Percentiles rank a stretch among this genome's conserved stretches.
These are phyloP conservation scores for Scaptomyza hsui DNA, from an alignment of 1,140 invertebrate genomes.

Conservation along the genomic window DNA sequence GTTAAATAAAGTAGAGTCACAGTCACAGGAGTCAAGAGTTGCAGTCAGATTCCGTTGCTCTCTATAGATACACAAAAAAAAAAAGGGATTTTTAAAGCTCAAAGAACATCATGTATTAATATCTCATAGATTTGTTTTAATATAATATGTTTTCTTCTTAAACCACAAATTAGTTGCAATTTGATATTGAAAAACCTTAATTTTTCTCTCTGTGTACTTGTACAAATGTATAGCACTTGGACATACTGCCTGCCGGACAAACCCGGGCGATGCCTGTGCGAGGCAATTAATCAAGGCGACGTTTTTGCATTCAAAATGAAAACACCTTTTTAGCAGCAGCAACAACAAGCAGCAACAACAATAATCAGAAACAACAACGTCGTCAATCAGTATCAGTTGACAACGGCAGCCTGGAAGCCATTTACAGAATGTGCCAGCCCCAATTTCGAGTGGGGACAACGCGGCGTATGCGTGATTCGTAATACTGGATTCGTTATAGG, in stretches of 20 bases:
- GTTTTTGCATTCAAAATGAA: conserved; percentile 75
- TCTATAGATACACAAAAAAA: background rate
- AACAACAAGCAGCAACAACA: conserved; percentile 32
- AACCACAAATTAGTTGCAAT: too few species aligned
- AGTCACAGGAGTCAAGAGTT: background rate
- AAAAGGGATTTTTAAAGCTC: too few species aligned
- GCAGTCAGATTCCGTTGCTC: background rate
- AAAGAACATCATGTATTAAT: too few species aligned
- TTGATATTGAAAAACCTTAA: too few species aligned
- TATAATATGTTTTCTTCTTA: too few species aligned
- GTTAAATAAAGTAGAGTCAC: conserved; percentile 66
- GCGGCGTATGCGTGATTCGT: conserved; percentile 39
- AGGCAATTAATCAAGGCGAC: conserved; percentile 75
- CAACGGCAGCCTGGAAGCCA: conserved; percentile 44
- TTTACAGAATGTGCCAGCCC: conserved; percentile 36
- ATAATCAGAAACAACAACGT: conserved; percentile 53
- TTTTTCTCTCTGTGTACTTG: background rate
- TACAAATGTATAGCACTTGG: conserved; percentile 1
- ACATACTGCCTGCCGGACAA: background rate
- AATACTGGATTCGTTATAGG: background rate
- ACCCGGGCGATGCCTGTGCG: conserved; percentile 38
- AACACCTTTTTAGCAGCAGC: conserved; percentile 70
- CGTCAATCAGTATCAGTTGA: conserved; percentile 67
- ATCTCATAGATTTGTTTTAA: too few species aligned
- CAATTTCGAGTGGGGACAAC: background rate